These are phyloP conservation scores for Ceratothoa steindachneri DNA, from an alignment of 2,888 invertebrate genomes.

Conservation along the genomic window DNA sequence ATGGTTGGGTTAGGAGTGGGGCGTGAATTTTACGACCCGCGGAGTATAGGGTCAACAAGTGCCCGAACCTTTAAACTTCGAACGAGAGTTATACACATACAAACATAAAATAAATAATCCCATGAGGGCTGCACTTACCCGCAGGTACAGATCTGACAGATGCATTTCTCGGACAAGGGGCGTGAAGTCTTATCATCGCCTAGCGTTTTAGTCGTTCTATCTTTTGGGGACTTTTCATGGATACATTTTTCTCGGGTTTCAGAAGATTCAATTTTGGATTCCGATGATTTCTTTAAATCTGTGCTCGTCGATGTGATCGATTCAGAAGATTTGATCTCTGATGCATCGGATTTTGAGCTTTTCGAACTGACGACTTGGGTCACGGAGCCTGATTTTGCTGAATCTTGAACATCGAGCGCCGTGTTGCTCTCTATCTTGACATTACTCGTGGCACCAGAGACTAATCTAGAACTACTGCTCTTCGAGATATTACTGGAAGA, in stretches of 20 bases:
- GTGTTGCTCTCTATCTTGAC: neutral
- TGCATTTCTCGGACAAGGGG: slow-evolving; percentile 27
- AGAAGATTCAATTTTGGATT: neutral
- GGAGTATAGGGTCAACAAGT: too few species aligned
- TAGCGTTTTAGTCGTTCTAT: neutral
- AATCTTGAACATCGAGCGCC: neutral
- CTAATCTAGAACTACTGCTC: neutral
- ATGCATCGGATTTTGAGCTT: neutral
- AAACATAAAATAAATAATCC: neutral
- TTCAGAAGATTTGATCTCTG: neutral
- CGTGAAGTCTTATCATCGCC: neutral
- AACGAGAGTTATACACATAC: too few species aligned
- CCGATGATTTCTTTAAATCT: neutral
- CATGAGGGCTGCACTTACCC: slow-evolving; percentile 25
- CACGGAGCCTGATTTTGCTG: neutral
- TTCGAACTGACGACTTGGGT: neutral
- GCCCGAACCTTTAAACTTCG: too few species aligned
- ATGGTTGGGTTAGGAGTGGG: too few species aligned
- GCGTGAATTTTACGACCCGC: too few species aligned
- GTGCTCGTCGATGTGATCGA: neutral
- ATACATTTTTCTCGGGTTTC: neutral
- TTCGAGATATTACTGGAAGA: neutral
- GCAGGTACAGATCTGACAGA: slow-evolving; percentile 43
- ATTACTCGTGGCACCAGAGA: neutral
- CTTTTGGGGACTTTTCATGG: neutral